Base-by-base conservation (phyloP, 2,113 vertebrate species). In the Gallinago jamesoni region DNA sequence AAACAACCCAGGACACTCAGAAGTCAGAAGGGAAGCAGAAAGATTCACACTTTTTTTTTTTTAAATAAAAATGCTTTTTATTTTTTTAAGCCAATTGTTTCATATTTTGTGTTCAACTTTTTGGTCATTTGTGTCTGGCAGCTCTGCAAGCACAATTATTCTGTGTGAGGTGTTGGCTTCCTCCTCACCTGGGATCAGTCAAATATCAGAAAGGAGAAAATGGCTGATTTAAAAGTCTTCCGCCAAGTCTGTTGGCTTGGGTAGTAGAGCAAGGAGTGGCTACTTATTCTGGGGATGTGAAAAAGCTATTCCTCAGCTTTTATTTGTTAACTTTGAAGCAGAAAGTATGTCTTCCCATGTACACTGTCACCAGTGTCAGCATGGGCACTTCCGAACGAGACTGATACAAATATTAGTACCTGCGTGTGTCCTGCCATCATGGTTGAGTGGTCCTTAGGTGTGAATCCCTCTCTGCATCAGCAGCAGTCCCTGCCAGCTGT, bases 361-460 rank as follows among this genome's bases (percentile, higher is more conserved):
- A 3, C 16, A 35, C 24, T 55, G 28, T 50, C 57, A 68, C 31
- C 28, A 53, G 0, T 45, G 35, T 45, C 62, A 76, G 33, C 22
- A 30, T 4, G 12, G 13, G 15, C 23, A 27, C 23, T 72, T 76
- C 25, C 5, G 22, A 70, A 52, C 27, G 45, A 50, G 23, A 52
- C 11, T 0, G 0, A 24, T 23, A n/a, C 4, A 50, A 79, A 67
- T 68, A 50, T 35, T 48, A 30, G 20, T 52, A 39, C 30, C 50
- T 45, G 4, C 22, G 18, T 41, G 17, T 82, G 35, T 33, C 56
- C 60, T 47, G 62, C 10, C 25, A 37, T 39, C 30, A 25, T 2
- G 0, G 22, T 5, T 63, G 37, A 21, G 18, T 14, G 47, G 22
- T 66, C 8, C 5, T 52, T 48, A 60, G 43, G 35, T 1, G 0